Evolutionary conservation across 1,140 invertebrate genomes (phyloP).

Genomic region (Drosophila murphyi): DNA sequence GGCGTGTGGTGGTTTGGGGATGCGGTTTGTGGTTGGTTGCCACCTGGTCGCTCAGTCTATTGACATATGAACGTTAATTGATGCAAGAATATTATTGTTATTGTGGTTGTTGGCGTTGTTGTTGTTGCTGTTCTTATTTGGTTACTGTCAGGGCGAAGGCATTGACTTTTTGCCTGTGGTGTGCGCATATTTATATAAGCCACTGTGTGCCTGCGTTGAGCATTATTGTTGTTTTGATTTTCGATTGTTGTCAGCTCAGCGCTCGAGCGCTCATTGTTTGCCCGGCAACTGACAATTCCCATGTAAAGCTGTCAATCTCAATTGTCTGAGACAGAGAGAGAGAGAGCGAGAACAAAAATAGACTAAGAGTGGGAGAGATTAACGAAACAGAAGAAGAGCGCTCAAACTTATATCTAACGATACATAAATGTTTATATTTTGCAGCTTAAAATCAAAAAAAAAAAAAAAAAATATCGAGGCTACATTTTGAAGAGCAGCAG

Average conservation of each 20-base stretch:
- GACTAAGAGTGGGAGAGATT: not conserved
- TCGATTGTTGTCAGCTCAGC: constrained; percentile 36
- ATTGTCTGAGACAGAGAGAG: constrained; percentile 35
- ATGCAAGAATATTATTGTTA: constrained; percentile 21
- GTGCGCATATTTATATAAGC: constrained; percentile 54
- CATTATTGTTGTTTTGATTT: constrained; percentile 65
- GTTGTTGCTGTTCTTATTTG: constrained; percentile 20
- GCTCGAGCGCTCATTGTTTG: constrained; percentile 32
- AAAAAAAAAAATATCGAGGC: constrained; percentile 24
- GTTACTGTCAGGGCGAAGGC: constrained; percentile 40
- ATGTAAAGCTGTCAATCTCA: constrained; percentile 68
- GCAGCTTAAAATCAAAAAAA: constrained; percentile 47
- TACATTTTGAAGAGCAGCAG: constrained; percentile 39
- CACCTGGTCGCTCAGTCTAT: constrained; percentile 22
- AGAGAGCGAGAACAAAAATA: not conserved
- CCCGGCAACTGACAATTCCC: constrained; percentile 44
- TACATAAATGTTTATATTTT: constrained; percentile 33
- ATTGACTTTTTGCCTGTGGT: constrained; percentile 70
- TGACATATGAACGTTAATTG: constrained; percentile 61
- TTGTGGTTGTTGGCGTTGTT: constrained; percentile 19
- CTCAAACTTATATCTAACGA: not conserved
- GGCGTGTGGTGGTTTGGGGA: not conserved
- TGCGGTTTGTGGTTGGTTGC: not conserved
- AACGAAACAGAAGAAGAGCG: not conserved
- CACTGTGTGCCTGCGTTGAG: constrained; percentile 31